phyloP scores from a whole-genome alignment of 2,888 invertebrate genomes.

The Agrilus biguttatus region DNA sequence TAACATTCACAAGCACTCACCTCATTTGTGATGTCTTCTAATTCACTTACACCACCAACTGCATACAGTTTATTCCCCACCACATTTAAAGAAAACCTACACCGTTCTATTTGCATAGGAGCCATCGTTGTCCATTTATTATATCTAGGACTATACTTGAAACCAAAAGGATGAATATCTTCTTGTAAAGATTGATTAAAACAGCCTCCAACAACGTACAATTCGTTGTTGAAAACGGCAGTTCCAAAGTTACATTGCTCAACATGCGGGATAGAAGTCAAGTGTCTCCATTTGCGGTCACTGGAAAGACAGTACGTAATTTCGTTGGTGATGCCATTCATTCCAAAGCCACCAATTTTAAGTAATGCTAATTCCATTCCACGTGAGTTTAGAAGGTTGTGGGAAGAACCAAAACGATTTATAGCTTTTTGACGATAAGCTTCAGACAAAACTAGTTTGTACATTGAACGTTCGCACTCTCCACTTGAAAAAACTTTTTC shows the following conservation, averaged over 20 bases:
- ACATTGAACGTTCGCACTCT: constrained; percentile 23
- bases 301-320: constrained; percentile 48
- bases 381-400: constrained; percentile 40
- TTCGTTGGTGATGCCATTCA: constrained; percentile 49
- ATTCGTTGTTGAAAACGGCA: constrained; percentile 49
- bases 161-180: constrained; percentile 59
- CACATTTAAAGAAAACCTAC: constrained; percentile 49
- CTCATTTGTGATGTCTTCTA: constrained; percentile 29
- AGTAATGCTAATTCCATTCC: constrained; percentile 55
- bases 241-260: constrained; percentile 62
- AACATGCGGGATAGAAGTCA: constrained; percentile 57
- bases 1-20: constrained; percentile 43
- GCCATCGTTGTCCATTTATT: constrained; percentile 54
- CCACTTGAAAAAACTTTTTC: constrained; percentile 19
- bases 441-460: constrained; percentile 28
- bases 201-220: constrained; percentile 58
- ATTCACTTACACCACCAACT: constrained; percentile 48
- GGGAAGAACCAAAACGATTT: constrained; percentile 4
- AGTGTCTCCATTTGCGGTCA: constrained; percentile 43
- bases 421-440: constrained; percentile 19
- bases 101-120: constrained; percentile 49
- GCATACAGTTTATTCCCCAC: constrained; percentile 41
- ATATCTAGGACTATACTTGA: constrained; percentile 40
- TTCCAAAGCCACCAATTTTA: constrained; percentile 55
- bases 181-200: constrained; percentile 54